Percentiles rank a stretch among this genome's conserved stretches.
phyloP scores from a whole-genome alignment of 2,797 vertebrate species.

The Acanthiza pusilla region DNA sequence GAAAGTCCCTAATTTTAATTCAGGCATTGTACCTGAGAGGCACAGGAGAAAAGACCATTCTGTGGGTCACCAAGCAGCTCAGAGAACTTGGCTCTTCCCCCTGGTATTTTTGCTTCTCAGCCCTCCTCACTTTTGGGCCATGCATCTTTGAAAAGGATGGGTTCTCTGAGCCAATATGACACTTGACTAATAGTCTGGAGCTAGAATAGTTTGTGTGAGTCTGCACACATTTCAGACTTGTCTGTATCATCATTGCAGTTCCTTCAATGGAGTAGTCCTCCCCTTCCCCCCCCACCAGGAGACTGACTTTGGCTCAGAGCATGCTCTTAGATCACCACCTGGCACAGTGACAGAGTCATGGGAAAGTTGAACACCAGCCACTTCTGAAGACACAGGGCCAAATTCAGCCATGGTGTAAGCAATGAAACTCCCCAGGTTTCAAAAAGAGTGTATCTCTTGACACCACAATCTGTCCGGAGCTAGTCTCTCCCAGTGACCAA shows the following conservation, averaged over 20 bases:
- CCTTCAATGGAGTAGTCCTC: slow-evolving; percentile 42
- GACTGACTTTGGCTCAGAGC: slow-evolving; percentile 37
- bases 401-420: slow-evolving; percentile 28
- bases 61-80: not conserved
- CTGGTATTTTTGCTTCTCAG: not conserved
- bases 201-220: not conserved
- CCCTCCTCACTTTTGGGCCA: not conserved
- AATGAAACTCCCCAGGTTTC: not conserved
- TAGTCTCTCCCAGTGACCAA: not conserved
- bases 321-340: slow-evolving; percentile 55
- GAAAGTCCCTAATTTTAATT: not conserved
- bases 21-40: not conserved
- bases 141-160: not conserved
- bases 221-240: not conserved
- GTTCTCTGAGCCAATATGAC: not conserved
- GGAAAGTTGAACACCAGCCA: slow-evolving; percentile 65
- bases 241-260: slow-evolving; percentile 28
- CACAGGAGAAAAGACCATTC: not conserved
- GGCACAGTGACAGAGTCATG: slow-evolving; percentile 64
- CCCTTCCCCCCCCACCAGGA: not conserved
- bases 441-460: not conserved
- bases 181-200: not conserved
- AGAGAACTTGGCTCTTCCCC: not conserved
- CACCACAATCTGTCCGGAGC: not conserved
- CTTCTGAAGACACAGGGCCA: slow-evolving; percentile 46